Evolutionary conservation across 2,797 vertebrate genomes (phyloP), one percentile per base, ranked within the genome.

Genomic region (Chelon labrosus): DNA sequence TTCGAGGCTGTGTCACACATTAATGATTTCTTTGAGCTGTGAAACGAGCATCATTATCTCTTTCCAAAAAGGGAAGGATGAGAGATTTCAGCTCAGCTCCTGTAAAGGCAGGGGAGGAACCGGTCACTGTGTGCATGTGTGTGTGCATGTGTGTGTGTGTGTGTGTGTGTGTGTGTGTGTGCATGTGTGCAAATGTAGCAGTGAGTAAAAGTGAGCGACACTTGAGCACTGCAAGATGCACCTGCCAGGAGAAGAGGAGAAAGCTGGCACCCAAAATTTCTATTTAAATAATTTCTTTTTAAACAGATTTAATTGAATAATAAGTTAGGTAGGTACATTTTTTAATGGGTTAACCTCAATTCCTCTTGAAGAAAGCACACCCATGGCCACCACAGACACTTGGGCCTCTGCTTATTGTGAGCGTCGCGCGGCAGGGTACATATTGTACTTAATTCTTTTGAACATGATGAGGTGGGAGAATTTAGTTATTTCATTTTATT

Each of bases 21-120:
- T 91, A 89, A 91, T 89, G 88, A 89, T 75, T 86, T 85, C 78
- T 85, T 88, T 88, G 86, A 90, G 87, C 82, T 79, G 81, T 70
- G 80, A 86, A 89, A 85, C 58, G 80, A 85, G 82, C 80, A 70
- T 89, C 84, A 91, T 91, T 89, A 89, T 89, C 79, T 84, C 64
- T 54, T 76, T 81, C 73, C 59, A 62, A 75, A 88, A 89, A 78
- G 61, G 72, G 78, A 80, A 77, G 52, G 83, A 82, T 76, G 73
- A 72, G 63, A 80, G 74, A 80, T 85, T 89, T 82, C 42, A 61
- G 82, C 70, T 74, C 70, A 13, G 82, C 64, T 71, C 70, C 75
- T 64, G 61, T 63, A 60, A 81, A 87, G 67, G 80, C 65, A 71
- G 41, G 65, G 61, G 66, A 70, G 65, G 68, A 82, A 67, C 77